Evolutionary conservation across 2,888 invertebrate species (phyloP).

Genomic region (Arenicola marina): DNA sequence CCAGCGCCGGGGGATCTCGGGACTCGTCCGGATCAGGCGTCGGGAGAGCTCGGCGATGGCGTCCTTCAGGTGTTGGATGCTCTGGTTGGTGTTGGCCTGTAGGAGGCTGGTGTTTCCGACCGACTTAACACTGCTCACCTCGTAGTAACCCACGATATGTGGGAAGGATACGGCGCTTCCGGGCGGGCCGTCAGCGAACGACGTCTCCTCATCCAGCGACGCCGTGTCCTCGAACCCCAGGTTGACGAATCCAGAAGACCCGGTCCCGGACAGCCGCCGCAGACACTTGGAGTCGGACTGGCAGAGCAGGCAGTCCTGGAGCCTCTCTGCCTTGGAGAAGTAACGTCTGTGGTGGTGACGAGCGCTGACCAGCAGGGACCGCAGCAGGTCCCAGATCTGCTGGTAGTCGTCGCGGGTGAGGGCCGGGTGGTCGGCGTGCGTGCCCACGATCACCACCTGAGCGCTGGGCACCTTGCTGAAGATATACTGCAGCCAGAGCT

Average conservation of each 20-base stretch:
- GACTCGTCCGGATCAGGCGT: constrained; percentile 22
- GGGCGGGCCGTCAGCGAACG: constrained; percentile 3
- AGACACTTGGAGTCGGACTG: constrained; percentile 27
- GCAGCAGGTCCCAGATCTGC: constrained; percentile 32
- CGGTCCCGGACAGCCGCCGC: constrained; percentile 8
- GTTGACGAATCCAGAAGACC: constrained; percentile 28
- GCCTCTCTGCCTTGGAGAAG: constrained; percentile 21
- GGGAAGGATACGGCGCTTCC: constrained; percentile 25
- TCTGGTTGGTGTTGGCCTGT: constrained; percentile 21
- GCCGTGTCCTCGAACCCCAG: constrained; percentile 19
- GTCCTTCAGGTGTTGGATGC: constrained; percentile 31
- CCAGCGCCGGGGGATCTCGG: constrained; percentile 32
- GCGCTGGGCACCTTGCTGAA: constrained; percentile 33
- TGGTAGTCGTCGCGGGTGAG: constrained; percentile 18
- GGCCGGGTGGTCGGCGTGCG: constrained; percentile 32
- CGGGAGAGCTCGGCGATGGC: constrained; percentile 18
- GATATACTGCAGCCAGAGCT: constrained; percentile 36
- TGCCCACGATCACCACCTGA: constrained; percentile 33
- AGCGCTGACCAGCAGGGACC: constrained; percentile 22
- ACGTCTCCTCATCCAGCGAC: constrained; percentile 16
- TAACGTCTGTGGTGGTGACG: constrained; percentile 25
- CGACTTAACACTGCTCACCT: constrained; percentile 31
- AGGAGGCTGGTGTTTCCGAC: constrained; percentile 18
- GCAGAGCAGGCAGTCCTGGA: constrained; percentile 31
- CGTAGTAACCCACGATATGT: constrained; percentile 35